phyloP scores from a whole-genome alignment of 2,888 invertebrate species.

The Herminia tarsipennalis region DNA sequence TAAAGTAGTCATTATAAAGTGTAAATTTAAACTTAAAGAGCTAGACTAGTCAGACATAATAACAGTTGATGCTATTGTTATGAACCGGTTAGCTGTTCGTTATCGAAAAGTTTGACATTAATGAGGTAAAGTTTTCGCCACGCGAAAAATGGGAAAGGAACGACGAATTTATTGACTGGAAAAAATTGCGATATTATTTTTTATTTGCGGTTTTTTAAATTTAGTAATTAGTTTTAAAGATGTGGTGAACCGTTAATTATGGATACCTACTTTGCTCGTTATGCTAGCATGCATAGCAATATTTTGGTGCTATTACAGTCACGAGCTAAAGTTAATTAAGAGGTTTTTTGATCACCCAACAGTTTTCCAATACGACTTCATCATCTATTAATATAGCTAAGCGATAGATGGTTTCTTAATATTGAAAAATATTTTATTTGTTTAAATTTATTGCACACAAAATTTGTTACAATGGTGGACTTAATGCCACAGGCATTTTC shows the following conservation, averaged over 20 bases:
- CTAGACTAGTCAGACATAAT: constrained; percentile 32
- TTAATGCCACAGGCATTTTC: too few relatives aligned
- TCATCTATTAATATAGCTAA: too few relatives aligned
- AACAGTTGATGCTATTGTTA: constrained; percentile 46
- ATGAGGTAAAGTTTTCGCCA: constrained; percentile 59
- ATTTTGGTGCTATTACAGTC: too few relatives aligned
- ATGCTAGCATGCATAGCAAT: too few relatives aligned
- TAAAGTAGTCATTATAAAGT: constrained; percentile 22
- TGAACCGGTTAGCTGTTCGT: constrained; percentile 55
- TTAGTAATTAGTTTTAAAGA: background rate
- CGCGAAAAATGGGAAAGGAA: constrained; percentile 48
- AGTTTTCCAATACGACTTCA: too few relatives aligned
- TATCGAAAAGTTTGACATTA: constrained; percentile 63
- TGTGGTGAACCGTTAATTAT: background rate
- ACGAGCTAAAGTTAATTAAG: too few relatives aligned
- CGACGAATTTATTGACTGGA: constrained; percentile 19
- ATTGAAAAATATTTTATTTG: too few relatives aligned
- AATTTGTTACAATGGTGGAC: too few relatives aligned
- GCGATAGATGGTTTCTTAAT: too few relatives aligned
- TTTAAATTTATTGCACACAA: too few relatives aligned
- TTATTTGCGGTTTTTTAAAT: background rate
- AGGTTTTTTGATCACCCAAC: too few relatives aligned
- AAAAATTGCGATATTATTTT: constrained; percentile 17
- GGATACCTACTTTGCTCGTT: too few relatives aligned
- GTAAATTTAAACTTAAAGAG: constrained; percentile 28